Evolutionary conservation across 2,797 vertebrate genomes (phyloP), one percentile per base, ranked within the genome.

Genomic region (Cuniculus paca): DNA sequence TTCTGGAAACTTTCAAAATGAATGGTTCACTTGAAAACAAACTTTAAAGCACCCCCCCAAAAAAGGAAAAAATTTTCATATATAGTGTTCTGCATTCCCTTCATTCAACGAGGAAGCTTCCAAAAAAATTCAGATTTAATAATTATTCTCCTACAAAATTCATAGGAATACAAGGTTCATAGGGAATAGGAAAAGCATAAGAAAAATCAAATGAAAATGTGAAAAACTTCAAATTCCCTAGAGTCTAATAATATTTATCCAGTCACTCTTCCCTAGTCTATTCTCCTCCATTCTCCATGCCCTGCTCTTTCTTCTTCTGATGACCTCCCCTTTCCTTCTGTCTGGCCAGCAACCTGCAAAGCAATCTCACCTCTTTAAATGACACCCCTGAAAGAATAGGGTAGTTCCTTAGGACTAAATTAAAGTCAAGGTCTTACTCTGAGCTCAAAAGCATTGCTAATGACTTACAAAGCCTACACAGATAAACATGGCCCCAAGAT

Each of bases 161-260:
- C 54, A 89, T 1, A 17, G 11, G 16, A 81, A 48, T 31, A 54
- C 60, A 83, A 80, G 45, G 52, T 48, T 91, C 68, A 72, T 0
- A 52, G 8, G n/a, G 24, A 94, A 84, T 6, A 80, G 22, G 39
- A 80, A 88, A 85, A 48, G 19, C 28, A 45, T 5, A 88, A 48
- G 70, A 88, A 94, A 94, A 78, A 31, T 10, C 28, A 48, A 96
- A 61, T 50, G 24, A 79, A 94, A 88, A 58, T 39, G n/a, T 20
- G 26, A 83, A 87, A 91, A 94, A 70, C 5, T 56, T 79, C 34
- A 22, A 84, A 77, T 52, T 78, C 45, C 42, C 68, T 91, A 28
- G 48, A 75, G 88, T 28, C 39, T 65, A 8, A 34, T 56, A 16
- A 42, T 56, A 79, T 75, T 78, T 50, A 74, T 34, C 56, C 78